Evolutionary conservation across 2,888 invertebrate species (phyloP).

Genomic region (Cremastinae sp.): DNA sequence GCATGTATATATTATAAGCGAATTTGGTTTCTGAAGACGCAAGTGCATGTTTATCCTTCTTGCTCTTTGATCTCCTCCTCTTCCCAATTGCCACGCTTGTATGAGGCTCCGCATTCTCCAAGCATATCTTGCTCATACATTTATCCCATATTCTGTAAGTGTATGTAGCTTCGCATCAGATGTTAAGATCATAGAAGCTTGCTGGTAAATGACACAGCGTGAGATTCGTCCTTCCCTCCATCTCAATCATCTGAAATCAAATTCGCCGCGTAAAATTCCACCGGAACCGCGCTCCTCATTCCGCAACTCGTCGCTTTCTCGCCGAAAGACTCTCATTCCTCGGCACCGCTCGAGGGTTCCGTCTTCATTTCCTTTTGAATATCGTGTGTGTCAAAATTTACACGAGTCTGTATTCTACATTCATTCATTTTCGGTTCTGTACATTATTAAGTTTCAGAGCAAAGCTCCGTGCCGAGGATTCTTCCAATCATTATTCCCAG

Average conservation of each 20-base stretch:
- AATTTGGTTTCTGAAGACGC: no score
- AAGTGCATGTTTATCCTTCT: no score
- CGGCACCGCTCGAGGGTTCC: background rate
- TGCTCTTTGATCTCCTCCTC: slow-evolving; percentile 47
- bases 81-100: background rate
- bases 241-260: slow-evolving; percentile 65
- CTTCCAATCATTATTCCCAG: no score
- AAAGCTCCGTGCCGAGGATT: no score
- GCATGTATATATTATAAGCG: no score
- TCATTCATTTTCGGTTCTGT: no score
- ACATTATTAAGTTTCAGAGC: no score
- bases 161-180: slow-evolving; percentile 19
- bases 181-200: slow-evolving; percentile 42
- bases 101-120: slow-evolving; percentile 25
- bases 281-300: slow-evolving; percentile 30
- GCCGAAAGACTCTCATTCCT: background rate
- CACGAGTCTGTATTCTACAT: no score
- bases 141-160: slow-evolving; percentile 21
- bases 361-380: no score
- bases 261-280: slow-evolving; percentile 58
- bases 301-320: slow-evolving; percentile 21
- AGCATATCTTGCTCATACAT: slow-evolving; percentile 12
- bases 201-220: slow-evolving; percentile 7
- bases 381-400: no score
- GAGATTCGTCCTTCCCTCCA: slow-evolving; percentile 48